Conservation (phyloP, 2,113 vertebrate species). For the Poeciliopsis retropinna region DNA sequence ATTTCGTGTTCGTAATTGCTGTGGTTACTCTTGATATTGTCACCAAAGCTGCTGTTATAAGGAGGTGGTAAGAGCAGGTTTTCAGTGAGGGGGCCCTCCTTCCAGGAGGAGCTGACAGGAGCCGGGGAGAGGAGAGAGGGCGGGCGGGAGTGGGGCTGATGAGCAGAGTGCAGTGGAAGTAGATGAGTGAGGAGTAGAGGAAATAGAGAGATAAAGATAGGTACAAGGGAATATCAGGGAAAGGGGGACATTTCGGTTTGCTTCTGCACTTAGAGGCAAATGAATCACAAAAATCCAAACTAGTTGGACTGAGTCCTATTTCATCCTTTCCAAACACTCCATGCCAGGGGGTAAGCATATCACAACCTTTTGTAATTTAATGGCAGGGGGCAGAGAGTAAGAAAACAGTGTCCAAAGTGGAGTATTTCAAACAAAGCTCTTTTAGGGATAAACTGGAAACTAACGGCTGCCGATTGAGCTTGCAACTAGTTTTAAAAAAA, state of each 20-base stretch:
- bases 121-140: conserved; percentile 5
- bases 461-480: background rate
- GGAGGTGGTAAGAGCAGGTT: conserved; percentile 63
- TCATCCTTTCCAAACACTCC: background rate
- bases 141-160: conserved; percentile 5
- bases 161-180: conserved; percentile 27
- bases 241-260: background rate
- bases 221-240: conserved; percentile 13
- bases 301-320: background rate
- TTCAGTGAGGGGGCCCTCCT: conserved; percentile 49
- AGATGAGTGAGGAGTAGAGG: conserved; percentile 49
- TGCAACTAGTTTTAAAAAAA: background rate
- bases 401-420: background rate
- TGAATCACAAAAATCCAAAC: background rate
- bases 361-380: background rate
- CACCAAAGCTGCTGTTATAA: conserved; percentile 44
- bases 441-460: background rate
- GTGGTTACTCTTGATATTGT: conserved; percentile 59
- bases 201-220: conserved; percentile 57
- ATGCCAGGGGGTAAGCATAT: background rate
- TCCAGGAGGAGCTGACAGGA: conserved; percentile 48
- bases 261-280: background rate
- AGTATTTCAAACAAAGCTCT: background rate
- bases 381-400: too few relatives aligned
- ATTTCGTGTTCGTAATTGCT: conserved; percentile 68